Percentiles rank a stretch among this genome's conserved stretches.
Evolutionary conservation across 2,797 vertebrate genomes (phyloP).

Genomic region (Graptemys geographica): DNA sequence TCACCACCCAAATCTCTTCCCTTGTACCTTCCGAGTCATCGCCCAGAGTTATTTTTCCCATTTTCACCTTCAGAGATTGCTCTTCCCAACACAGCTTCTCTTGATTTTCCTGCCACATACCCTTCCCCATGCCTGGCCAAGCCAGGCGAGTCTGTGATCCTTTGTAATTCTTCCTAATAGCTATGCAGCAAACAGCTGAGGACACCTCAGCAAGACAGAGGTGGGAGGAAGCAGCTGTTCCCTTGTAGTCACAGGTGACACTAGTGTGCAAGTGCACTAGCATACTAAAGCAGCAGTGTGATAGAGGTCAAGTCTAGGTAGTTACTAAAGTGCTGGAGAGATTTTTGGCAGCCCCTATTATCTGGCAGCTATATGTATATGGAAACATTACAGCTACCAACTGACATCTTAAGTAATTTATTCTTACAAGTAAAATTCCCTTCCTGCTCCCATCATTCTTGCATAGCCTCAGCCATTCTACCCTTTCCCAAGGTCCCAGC

Average conservation of each 20-base stretch:
- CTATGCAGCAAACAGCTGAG: not conserved
- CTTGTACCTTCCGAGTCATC: not conserved
- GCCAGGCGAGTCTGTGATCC: not conserved
- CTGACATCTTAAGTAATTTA: not conserved
- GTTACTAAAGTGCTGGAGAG: rapidly evolving
- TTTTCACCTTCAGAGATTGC: not conserved
- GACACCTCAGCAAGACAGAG: constrained; percentile 25
- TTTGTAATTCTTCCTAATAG: constrained; percentile 18
- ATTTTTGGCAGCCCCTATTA: not conserved
- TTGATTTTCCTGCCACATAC: constrained; percentile 37
- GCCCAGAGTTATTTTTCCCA: not conserved
- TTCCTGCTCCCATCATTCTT: not conserved
- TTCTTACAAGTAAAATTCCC: not conserved
- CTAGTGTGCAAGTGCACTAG: not conserved
- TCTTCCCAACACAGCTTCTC: not conserved
- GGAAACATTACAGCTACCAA: not conserved
- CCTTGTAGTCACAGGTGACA: not conserved
- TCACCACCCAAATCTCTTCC: not conserved
- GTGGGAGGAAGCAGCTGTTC: not conserved
- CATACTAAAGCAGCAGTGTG: not conserved
- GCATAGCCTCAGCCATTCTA: not conserved
- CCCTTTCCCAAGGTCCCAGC: not conserved
- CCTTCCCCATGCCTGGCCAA: not conserved
- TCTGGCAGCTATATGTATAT: not conserved
- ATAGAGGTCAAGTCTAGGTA: constrained; percentile 1